Evolutionary conservation across 1,140 invertebrate species (phyloP), one percentile per base, ranked within the genome.

Genomic region (Lepidurus arcticus): DNA sequence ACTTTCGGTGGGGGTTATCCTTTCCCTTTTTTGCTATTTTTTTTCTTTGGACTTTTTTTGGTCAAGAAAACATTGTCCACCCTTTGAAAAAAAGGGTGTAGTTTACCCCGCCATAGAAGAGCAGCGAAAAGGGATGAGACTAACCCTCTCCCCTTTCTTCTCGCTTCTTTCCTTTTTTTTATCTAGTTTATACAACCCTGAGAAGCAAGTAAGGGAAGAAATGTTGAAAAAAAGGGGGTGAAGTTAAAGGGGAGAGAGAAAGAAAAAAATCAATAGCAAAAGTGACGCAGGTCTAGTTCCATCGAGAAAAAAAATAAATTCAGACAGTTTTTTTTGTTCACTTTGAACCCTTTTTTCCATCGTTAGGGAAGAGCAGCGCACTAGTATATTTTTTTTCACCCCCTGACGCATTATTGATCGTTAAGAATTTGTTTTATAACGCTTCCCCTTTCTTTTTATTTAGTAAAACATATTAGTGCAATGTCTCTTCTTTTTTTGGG

Each of bases 81-180:
- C 53, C 53, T 65, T 65, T 65, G 53, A 65, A 65, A 65, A 65
- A 65, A 65, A 65, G 53, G 53, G 53, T 65, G 53, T 13, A 65
- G 16, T 65, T 21, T 65, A 65, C 16, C 53, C 53, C 53, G 16
- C 53, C 13, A 21, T 65, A 5, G 53, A 65, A 47, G 53, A 65
- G 53, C 16, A 65, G 16, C 53, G 53, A 65, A 65, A 65, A 65
- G 21, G 21, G 8, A 65, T 65, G 16, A 9, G 53, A 16, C 53
- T 65, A 65, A 65, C 53, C 53, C 53, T 65, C 53, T 65, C 53
- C 21, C 53, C 53, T 8, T 65, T 65, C 47, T 21, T 65, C 53
- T 13, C 21, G 16, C 21, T 65, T 65, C 53, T n/a, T 65, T 3
- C 53, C 6, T 65, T 65, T 21, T 65, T 65, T 65, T 65, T 65